Conservation (phyloP, 2,888 invertebrate genomes). For the Callimorpha dominula region DNA sequence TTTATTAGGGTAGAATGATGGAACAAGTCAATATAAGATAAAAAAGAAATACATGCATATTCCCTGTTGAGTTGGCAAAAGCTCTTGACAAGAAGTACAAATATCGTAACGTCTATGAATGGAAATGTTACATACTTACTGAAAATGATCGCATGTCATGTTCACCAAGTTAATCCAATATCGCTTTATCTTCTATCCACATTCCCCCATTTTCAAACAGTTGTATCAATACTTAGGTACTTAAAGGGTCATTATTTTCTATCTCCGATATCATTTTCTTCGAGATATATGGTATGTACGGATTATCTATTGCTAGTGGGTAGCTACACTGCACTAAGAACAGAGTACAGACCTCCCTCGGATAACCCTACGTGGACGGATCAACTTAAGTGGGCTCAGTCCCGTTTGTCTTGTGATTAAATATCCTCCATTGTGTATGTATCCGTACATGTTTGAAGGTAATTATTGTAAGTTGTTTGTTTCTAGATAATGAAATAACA, state of each 20-base stretch:
- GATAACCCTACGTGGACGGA: constrained; percentile 59
- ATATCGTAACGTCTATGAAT: too few relatives aligned
- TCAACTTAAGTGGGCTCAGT: constrained; percentile 57
- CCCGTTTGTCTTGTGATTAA: constrained; percentile 61
- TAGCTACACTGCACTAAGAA: constrained; percentile 32
- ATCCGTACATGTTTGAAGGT: constrained; percentile 29
- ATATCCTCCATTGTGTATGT: constrained; percentile 25
- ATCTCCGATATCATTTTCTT: constrained; percentile 25
- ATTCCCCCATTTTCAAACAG: not conserved
- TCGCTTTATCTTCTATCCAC: not conserved
- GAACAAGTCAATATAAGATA: too few relatives aligned
- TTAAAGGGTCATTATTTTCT: not conserved
- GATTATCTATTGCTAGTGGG: constrained; percentile 36
- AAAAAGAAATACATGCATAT: too few relatives aligned
- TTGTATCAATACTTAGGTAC: not conserved
- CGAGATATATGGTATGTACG: constrained; percentile 23
- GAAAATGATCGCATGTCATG: not conserved
- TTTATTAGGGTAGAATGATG: too few relatives aligned
- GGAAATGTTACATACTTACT: too few relatives aligned
- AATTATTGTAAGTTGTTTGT: constrained; percentile 29
- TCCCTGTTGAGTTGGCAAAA: too few relatives aligned
- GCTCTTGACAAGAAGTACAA: too few relatives aligned
- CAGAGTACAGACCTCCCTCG: constrained; percentile 31
- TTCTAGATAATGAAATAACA: not conserved
- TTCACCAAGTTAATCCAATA: not conserved